Conservation (phyloP, 2,113 vertebrate species). For the Neomonachus schauinslandi region DNA sequence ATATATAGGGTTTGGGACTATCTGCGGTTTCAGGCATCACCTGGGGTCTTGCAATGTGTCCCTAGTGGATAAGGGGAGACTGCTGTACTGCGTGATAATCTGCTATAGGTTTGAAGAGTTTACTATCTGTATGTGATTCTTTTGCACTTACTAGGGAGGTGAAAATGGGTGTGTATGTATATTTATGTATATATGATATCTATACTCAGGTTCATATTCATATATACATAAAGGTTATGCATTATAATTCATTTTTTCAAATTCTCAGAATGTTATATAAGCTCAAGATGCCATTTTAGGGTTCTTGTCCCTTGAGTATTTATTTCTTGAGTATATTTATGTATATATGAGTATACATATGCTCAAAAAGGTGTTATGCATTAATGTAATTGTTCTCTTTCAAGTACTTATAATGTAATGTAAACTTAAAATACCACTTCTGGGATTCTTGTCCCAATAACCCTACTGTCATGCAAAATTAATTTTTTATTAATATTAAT, state of each 20-base stretch:
- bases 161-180: not conserved
- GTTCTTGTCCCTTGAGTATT: not conserved
- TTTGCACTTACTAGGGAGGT: not conserved
- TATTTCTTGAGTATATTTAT: not conserved
- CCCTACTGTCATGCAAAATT: not conserved
- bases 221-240: not conserved
- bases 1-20: not conserved
- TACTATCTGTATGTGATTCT: not conserved
- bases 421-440: not conserved
- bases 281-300: not conserved
- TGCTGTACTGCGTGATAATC: not conserved
- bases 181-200: not conserved
- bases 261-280: not conserved
- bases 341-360: not conserved
- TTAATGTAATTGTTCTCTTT: slow-evolving; percentile 18
- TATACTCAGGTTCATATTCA: not conserved
- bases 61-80: not conserved
- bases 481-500: not conserved
- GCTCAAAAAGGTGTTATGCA: not conserved
- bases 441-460: slow-evolving; percentile 34
- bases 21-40: not conserved
- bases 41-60: not conserved
- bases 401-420: not conserved
- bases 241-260: not conserved
- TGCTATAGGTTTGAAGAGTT: not conserved